Base-by-base conservation (phyloP, 2,797 vertebrate genomes). In the Hephaestus fuliginosus region DNA sequence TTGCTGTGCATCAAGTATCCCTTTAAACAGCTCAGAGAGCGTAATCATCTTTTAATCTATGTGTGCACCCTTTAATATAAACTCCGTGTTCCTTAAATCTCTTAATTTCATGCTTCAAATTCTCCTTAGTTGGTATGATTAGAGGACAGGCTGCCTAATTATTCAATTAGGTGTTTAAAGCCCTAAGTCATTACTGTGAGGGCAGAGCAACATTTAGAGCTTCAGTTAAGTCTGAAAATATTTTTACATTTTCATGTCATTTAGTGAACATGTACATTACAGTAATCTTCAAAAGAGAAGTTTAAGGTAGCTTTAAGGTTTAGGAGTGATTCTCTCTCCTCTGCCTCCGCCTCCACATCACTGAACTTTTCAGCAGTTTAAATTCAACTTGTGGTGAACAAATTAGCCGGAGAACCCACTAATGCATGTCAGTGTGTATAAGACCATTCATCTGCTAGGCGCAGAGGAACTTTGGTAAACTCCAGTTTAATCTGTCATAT, bases 91-190 rank as follows among this genome's bases (percentile, higher is more conserved):
- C 70, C 58, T 78, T 68, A 87, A 81, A 75, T 85, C 73, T 80
- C 70, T 72, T 76, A 71, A 80, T 83, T 85, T 76, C 71, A 83
- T 78, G 83, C 83, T 53, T 82, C 56, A 73, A 73, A 82, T 86
- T 78, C 52, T 82, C 76, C 74, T 52, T 14, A 66, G 67, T 81
- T 41, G 52, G 63, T 44, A 46, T 36, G 65, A 84, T 86, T 53
- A 77, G 60, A 15, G 44, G 64, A 80, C 68, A 33, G 33, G 9
- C 60, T 28, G 28, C 44, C 64, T 48, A 69, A 75, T 82, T 72
- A 55, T 88, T 76, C 73, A 73, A 80, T 77, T 18, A 77, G 70
- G 63, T 70, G 73, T 57, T 73, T 67, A 63, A 81, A 82, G 58
- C 39, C 52, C 33, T 69, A 58, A 78, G 77, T 69, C 61, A 10